Conservation (phyloP, 2,113 vertebrate genomes). For the Chloropsis cyanopogon region DNA sequence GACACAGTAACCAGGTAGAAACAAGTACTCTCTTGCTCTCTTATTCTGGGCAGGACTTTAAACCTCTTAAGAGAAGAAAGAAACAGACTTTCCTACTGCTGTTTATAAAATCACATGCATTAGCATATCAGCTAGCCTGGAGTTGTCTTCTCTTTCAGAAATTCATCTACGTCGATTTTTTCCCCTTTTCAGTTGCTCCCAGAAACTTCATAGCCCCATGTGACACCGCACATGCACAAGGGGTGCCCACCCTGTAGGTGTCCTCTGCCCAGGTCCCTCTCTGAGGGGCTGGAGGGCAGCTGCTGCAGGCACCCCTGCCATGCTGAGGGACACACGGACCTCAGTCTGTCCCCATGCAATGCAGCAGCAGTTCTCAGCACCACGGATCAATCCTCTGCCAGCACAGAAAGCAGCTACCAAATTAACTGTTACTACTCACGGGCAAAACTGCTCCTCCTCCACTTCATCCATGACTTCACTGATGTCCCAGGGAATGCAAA, state of each 20-base stretch:
- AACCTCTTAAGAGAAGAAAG: neutral
- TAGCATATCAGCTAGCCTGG: neutral
- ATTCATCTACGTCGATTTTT: neutral
- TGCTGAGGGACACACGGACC: fast-evolving
- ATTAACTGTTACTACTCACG: slow-evolving; percentile 69
- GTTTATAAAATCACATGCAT: neutral
- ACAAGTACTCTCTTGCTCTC: neutral
- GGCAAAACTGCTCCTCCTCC: slow-evolving; percentile 68
- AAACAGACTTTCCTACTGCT: neutral
- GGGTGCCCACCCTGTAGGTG: fast-evolving
- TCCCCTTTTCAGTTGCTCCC: neutral
- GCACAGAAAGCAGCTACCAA: fast-evolving
- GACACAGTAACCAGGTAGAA: neutral
- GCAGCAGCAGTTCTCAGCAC: fast-evolving
- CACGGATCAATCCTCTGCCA: neutral
- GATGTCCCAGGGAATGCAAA: slow-evolving; percentile 68
- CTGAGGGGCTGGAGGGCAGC: neutral
- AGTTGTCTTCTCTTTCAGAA: neutral
- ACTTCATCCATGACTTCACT: slow-evolving; percentile 33
- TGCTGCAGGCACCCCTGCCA: neutral
- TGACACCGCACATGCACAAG: neutral
- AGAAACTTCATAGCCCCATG: neutral
- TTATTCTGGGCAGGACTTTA: neutral
- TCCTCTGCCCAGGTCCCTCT: neutral
- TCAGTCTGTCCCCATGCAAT: fast-evolving